A percentile compares a stretch with the other conserved stretches of the same genome.
phyloP scores from a whole-genome alignment of 2,797 vertebrate genomes.

The Thripadectes ignobilis region DNA sequence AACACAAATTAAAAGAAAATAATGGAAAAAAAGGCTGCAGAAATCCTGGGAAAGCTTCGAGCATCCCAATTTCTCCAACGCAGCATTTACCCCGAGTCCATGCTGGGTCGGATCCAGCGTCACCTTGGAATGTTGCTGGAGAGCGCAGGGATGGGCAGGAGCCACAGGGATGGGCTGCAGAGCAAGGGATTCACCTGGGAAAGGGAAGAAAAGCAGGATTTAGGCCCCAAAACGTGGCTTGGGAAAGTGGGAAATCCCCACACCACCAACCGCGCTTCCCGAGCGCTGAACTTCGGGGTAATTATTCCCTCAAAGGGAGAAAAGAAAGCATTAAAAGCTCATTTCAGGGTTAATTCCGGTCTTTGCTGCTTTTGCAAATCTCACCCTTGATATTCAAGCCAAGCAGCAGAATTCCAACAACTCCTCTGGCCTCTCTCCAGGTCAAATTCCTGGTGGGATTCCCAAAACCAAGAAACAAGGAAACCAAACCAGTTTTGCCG shows the following conservation, averaged over 20 bases:
- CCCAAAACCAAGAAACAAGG: neutral
- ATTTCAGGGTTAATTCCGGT: neutral
- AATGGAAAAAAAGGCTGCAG: neutral
- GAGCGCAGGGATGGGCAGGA: neutral
- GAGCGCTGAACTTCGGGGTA: accelerated
- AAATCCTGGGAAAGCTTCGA: neutral
- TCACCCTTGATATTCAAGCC: neutral
- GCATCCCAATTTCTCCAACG: accelerated
- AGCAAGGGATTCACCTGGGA: neutral
- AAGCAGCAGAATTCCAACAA: neutral
- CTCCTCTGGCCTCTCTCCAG: neutral
- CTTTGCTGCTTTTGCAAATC: neutral
- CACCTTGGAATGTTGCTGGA: neutral
- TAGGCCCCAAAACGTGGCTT: neutral
- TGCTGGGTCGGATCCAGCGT: accelerated
- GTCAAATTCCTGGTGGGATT: neutral
- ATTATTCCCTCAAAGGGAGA: neutral
- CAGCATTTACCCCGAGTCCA: accelerated
- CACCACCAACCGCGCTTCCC: neutral
- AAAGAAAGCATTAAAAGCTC: neutral
- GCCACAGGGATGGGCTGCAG: accelerated
- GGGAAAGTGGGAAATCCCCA: neutral
- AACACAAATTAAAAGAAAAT: too few species aligned
- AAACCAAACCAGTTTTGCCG: slow-evolving; percentile 29
- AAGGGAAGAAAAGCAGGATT: neutral